Conservation (phyloP, 2,113 vertebrate species). For the Uria lomvia region DNA sequence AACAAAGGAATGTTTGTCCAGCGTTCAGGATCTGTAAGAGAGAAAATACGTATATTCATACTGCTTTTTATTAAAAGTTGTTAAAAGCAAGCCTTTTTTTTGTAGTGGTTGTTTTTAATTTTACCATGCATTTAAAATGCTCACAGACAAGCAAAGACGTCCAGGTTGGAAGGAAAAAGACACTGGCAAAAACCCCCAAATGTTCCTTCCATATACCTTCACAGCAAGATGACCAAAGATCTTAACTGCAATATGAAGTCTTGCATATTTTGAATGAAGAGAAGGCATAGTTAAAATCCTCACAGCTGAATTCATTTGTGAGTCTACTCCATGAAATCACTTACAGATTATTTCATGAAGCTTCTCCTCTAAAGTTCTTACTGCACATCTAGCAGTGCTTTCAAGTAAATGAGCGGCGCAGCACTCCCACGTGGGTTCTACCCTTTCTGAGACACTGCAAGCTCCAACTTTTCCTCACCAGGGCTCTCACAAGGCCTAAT, state of each 20-base stretch:
- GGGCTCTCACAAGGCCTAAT: not conserved
- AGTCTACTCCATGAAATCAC: not conserved
- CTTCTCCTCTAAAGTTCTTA: not conserved
- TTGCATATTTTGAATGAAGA: not conserved
- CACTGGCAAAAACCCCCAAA: not conserved
- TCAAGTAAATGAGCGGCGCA: not conserved
- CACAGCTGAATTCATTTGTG: not conserved
- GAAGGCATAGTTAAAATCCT: not conserved
- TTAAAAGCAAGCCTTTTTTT: not conserved
- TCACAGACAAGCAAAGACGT: not conserved
- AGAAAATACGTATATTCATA: not conserved
- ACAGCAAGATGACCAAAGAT: not conserved
- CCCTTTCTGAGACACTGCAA: not conserved
- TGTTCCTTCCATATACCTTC: not conserved
- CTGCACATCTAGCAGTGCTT: not conserved
- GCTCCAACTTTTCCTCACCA: not conserved
- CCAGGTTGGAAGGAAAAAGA: not conserved
- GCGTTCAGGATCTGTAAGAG: constrained; percentile 87
- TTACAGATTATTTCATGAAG: not conserved
- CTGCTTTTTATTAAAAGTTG: not conserved
- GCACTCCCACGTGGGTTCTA: not conserved
- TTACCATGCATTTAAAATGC: not conserved
- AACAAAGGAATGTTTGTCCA: constrained; percentile 98
- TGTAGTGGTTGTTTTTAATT: not conserved
- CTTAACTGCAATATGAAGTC: not conserved